Evolutionary conservation across 2,113 vertebrate genomes (phyloP).

Genomic region (Cavia porcellus): DNA sequence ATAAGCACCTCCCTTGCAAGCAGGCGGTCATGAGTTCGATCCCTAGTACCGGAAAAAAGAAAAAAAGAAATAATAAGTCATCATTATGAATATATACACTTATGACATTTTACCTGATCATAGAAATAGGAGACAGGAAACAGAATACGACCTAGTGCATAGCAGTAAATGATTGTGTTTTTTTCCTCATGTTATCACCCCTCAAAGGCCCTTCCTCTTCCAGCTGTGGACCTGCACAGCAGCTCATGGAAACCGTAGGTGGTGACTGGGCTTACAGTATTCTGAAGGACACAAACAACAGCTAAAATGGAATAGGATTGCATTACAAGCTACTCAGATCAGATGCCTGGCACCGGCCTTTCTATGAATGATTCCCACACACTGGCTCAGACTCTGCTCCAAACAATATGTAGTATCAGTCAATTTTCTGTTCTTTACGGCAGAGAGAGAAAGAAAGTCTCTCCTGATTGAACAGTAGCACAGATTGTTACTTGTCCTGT

Average conservation of each 20-base stretch:
- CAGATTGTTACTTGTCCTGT: background rate
- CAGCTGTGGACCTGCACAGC: background rate
- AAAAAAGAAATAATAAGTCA: background rate
- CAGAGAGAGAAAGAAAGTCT: background rate
- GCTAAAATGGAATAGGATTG: background rate
- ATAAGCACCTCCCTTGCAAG: too few relatives aligned
- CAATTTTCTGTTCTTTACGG: background rate
- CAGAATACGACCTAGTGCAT: background rate
- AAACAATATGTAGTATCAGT: background rate
- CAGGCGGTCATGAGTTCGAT: too few relatives aligned
- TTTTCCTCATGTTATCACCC: background rate
- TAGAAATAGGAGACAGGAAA: background rate
- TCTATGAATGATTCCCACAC: background rate
- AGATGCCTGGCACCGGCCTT: conserved; percentile 9
- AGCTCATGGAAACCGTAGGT: background rate
- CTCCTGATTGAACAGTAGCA: conserved; percentile 7
- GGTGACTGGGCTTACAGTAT: background rate
- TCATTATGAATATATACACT: background rate
- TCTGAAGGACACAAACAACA: background rate
- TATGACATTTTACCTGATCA: background rate
- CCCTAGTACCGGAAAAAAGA: too few relatives aligned
- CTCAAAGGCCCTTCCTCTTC: background rate
- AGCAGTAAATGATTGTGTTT: background rate
- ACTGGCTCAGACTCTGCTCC: background rate
- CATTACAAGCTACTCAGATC: background rate